Conservation (phyloP, 2,113 vertebrate genomes). For the Pipra filicauda region DNA sequence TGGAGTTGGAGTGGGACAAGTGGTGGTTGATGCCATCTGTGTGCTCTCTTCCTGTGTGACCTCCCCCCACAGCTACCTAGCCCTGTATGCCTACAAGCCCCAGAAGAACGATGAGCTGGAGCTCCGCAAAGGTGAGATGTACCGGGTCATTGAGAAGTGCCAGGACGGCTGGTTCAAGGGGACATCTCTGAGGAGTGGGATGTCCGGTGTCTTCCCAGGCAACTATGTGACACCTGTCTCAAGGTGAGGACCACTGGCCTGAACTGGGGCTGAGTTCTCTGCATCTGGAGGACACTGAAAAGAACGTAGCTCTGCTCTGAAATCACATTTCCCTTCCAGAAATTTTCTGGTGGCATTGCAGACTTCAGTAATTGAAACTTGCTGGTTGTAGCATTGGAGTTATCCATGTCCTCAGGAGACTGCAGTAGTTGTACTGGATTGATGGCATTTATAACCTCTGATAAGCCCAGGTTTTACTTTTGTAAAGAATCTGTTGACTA, state of each 20-base stretch:
- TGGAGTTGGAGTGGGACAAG: not conserved
- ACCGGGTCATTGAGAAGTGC: constrained; percentile 96
- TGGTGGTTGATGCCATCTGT: not conserved
- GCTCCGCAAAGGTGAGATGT: constrained; percentile 96
- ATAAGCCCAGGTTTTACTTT: not conserved
- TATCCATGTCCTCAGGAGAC: not conserved
- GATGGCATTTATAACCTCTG: not conserved
- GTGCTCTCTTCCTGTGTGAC: not conserved
- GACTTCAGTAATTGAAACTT: not conserved
- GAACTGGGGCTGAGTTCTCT: not conserved
- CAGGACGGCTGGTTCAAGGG: constrained; percentile 99
- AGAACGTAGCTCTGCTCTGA: not conserved
- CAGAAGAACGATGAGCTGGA: constrained; percentile 97
- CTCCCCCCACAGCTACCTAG: constrained; percentile 80
- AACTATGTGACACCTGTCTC: constrained; percentile 98
- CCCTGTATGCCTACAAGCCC: constrained; percentile 95
- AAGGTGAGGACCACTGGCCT: constrained; percentile 77
- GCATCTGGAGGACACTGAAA: not conserved
- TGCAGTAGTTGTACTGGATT: not conserved
- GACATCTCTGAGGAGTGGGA: constrained; percentile 87
- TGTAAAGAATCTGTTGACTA: not conserved
- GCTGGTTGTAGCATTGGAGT: not conserved
- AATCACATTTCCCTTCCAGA: not conserved
- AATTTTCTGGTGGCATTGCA: not conserved
- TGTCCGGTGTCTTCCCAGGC: constrained; percentile 94